phyloP scores from a whole-genome alignment of 2,888 invertebrate genomes.

The Drosophila koepferae region DNA sequence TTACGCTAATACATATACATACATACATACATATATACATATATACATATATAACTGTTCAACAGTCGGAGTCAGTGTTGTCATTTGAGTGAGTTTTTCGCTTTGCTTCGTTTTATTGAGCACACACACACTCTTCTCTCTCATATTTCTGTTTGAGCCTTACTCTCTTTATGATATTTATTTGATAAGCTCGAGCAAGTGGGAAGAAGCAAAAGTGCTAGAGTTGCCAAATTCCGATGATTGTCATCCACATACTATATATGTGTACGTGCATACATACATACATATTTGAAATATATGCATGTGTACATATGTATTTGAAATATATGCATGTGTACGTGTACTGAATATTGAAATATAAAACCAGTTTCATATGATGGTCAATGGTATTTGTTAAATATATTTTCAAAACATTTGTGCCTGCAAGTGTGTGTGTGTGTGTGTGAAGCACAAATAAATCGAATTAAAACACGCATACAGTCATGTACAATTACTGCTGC shows the following conservation, averaged over 20 bases:
- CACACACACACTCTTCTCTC: conserved; percentile 30
- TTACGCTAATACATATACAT: neutral
- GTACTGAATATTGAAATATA: conserved; percentile 65
- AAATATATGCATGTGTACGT: conserved; percentile 31
- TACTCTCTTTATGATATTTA: conserved; percentile 48
- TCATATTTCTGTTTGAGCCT: conserved; percentile 1
- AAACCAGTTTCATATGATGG: conserved; percentile 73
- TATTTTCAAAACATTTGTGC: conserved; percentile 36
- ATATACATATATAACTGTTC: conserved; percentile 27
- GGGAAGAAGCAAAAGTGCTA: conserved; percentile 14
- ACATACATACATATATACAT: neutral
- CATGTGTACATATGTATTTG: conserved; percentile 29
- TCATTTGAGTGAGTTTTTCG: conserved; percentile 37
- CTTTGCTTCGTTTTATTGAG: neutral
- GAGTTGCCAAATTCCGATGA: conserved; percentile 50
- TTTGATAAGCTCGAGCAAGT: conserved; percentile 67
- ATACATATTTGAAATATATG: conserved; percentile 7
- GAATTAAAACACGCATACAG: conserved; percentile 59
- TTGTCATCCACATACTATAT: conserved; percentile 8
- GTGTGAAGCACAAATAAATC: conserved; percentile 62
- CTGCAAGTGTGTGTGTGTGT: conserved; percentile 14
- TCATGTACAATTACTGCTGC: conserved; percentile 22
- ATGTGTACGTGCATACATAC: neutral
- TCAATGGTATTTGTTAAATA: conserved; percentile 57
- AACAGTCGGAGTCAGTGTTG: conserved; percentile 37